Percentiles rank a stretch among this genome's conserved stretches.
Conservation (phyloP, 2,113 vertebrate genomes). For the Ictidomys tridecemlineatus region DNA sequence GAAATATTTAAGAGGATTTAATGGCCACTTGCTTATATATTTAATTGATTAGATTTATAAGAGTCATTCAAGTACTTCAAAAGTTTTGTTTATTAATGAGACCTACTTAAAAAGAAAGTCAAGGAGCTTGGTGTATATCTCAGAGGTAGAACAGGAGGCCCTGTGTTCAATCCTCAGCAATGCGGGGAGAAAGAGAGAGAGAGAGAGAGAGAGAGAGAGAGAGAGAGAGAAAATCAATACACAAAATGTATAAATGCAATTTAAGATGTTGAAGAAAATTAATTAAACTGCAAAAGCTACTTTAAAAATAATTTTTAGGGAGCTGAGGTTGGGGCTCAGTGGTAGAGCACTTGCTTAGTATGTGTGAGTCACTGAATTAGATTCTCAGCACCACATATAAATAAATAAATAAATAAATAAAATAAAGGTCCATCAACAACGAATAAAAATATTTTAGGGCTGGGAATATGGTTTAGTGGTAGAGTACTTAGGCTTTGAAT, state of each 20-base stretch:
- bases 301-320: conserved; percentile 45
- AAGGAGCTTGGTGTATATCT: not conserved
- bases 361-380: too few relatives aligned
- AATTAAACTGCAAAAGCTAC: conserved; percentile 18
- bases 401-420: too few relatives aligned
- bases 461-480: not conserved
- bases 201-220: not conserved
- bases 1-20: conserved; percentile 42
- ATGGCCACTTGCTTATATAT: not conserved
- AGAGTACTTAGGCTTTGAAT: not conserved
- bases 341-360: too few relatives aligned
- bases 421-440: too few relatives aligned
- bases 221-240: not conserved
- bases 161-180: not conserved
- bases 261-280: conserved; percentile 68
- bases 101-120: conserved; percentile 33
- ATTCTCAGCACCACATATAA: too few relatives aligned
- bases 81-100: conserved; percentile 7
- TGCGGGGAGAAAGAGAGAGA: too few relatives aligned
- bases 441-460: not conserved
- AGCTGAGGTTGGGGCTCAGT: too few relatives aligned
- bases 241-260: conserved; percentile 29
- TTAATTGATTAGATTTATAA: conserved; percentile 39
- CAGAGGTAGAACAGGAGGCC: not conserved
- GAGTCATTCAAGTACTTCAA: conserved; percentile 22